Percentiles rank a stretch among this genome's conserved stretches.
Evolutionary conservation across 2,113 vertebrate species (phyloP).

Genomic region (Takifugu bimaculatus): DNA sequence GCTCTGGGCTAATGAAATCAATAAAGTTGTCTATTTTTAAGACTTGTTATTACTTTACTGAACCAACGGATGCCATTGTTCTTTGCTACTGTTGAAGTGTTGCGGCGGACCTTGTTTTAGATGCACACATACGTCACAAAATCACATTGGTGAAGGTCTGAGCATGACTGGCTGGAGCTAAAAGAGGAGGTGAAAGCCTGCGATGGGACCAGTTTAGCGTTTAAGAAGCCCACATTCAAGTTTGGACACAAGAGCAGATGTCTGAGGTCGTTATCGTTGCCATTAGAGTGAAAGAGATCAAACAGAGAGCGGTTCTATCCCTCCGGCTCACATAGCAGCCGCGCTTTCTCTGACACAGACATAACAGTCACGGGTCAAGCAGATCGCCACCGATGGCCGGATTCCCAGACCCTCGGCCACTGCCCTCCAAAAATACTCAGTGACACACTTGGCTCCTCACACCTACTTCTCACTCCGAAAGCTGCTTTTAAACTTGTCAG

Average conservation of each 20-base stretch:
- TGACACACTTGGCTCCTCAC: constrained; percentile 50
- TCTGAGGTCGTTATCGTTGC: not conserved
- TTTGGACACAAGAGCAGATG: not conserved
- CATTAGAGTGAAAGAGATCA: constrained; percentile 10
- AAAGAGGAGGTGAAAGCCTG: no score
- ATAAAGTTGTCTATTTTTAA: constrained; percentile 65
- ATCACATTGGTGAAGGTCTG: no score
- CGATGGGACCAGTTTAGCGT: not conserved
- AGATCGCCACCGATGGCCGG: constrained; percentile 35
- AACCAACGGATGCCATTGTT: no score
- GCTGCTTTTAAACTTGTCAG: not conserved
- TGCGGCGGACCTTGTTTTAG: no score
- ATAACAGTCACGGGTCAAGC: constrained; percentile 45
- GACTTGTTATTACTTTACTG: no score
- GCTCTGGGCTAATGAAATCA: constrained; percentile 38
- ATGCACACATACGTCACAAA: no score
- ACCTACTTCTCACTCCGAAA: constrained; percentile 3
- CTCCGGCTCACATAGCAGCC: constrained; percentile 39
- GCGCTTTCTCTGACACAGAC: constrained; percentile 44
- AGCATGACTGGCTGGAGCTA: no score
- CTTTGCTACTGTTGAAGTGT: no score
- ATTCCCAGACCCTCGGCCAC: constrained; percentile 41
- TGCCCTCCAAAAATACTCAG: constrained; percentile 42
- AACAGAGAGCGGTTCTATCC: constrained; percentile 7
- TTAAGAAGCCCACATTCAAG: not conserved